Evolutionary conservation across 2,797 vertebrate species (phyloP).

Genomic region (Bufotes viridis): DNA sequence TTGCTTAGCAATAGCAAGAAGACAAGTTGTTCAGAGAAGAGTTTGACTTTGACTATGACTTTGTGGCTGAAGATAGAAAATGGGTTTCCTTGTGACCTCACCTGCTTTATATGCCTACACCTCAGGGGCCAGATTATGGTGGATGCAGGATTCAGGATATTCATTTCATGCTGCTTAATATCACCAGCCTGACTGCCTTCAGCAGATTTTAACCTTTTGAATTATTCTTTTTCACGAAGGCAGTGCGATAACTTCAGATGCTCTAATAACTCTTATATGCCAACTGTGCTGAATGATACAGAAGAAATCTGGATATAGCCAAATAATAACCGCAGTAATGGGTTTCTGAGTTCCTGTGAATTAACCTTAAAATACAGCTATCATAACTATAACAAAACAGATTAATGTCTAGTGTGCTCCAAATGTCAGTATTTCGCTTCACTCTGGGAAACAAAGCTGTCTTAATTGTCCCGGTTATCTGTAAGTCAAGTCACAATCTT

Average conservation of each 20-base stretch:
- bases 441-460: neutral
- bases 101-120: neutral
- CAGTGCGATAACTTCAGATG: neutral
- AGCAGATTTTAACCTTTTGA: neutral
- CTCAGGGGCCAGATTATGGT: slow-evolving; percentile 1
- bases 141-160: slow-evolving; percentile 4
- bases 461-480: no score
- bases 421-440: neutral
- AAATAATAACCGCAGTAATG: neutral
- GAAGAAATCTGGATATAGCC: neutral
- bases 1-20: neutral
- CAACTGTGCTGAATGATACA: neutral
- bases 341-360: neutral
- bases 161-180: slow-evolving; percentile 20
- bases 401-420: neutral
- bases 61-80: neutral
- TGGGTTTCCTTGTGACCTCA: neutral
- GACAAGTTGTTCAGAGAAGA: neutral
- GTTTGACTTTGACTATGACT: slow-evolving; percentile 8
- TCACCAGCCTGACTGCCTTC: neutral
- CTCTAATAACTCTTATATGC: neutral
- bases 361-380: neutral
- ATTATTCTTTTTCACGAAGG: neutral
- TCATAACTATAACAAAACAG: neutral
- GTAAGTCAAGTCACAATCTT: no score